Evolutionary conservation across 2,888 invertebrate species (phyloP).

Genomic region (Dione vanillae): DNA sequence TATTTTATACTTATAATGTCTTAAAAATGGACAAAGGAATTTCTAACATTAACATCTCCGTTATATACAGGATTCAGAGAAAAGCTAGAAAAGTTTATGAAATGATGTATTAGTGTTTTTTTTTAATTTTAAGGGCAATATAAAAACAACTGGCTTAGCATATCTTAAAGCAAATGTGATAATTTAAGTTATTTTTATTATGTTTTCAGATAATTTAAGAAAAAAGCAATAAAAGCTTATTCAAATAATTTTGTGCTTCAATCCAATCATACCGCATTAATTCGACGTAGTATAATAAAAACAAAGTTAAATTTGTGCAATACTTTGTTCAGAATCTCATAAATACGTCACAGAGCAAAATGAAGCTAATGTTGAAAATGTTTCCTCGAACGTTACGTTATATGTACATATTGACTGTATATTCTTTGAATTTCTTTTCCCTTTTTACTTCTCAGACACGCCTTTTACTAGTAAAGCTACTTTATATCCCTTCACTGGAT

Average conservation of each 20-base stretch:
- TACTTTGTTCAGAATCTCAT: conserved; percentile 14
- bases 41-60: too few species aligned
- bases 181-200: neutral
- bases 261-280: neutral
- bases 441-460: conserved; percentile 53
- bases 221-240: neutral
- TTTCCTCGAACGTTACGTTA: conserved; percentile 42
- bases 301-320: conserved; percentile 12
- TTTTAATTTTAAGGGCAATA: too few species aligned
- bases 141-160: too few species aligned
- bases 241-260: neutral
- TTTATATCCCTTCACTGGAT: conserved; percentile 61
- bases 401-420: conserved; percentile 53
- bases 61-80: too few species aligned
- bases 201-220: neutral
- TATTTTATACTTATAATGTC: too few species aligned
- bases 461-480: conserved; percentile 64
- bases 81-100: too few species aligned
- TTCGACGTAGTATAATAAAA: neutral
- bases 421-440: conserved; percentile 57
- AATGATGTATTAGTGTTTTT: too few species aligned
- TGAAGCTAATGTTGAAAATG: conserved; percentile 35
- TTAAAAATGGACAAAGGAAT: too few species aligned
- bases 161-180: neutral
- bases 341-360: conserved; percentile 2